A percentile compares a stretch with the other conserved stretches of the same genome.
phyloP scores from a whole-genome alignment of 2,888 invertebrate genomes.

The Ormyrus labotus region DNA sequence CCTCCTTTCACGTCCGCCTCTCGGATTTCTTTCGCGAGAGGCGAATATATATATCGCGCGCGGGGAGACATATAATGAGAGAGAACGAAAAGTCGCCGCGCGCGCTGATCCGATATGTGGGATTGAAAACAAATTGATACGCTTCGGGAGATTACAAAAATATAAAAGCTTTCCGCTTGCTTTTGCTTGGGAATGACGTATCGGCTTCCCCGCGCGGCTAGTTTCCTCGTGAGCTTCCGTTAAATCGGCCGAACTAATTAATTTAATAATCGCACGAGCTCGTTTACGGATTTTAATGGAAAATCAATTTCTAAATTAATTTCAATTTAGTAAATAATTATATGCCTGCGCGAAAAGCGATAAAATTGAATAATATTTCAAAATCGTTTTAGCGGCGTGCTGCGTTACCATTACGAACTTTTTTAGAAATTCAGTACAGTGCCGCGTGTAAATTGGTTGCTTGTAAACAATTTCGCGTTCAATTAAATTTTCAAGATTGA shows the following conservation, averaged over 20 bases:
- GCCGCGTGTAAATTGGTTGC: no score
- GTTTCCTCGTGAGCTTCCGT: not conserved
- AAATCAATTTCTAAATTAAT: slow-evolving; percentile 1
- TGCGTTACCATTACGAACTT: no score
- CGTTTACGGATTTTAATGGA: not conserved
- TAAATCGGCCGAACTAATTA: not conserved
- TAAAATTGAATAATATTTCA: no score
- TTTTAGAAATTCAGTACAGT: no score
- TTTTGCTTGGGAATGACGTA: not conserved
- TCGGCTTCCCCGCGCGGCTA: not conserved
- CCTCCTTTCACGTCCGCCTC: slow-evolving; percentile 17
- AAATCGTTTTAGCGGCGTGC: no score
- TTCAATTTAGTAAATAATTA: not conserved
- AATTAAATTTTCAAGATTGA: no score
- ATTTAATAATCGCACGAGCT: not conserved
- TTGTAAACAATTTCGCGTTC: no score
- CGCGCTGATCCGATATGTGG: not conserved
- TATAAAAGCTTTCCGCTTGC: no score
- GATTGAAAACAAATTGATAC: no score
- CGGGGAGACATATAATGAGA: not conserved
- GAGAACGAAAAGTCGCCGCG: not conserved
- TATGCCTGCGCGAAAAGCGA: not conserved
- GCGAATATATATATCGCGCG: not conserved
- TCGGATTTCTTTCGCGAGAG: not conserved
- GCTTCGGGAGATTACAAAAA: no score